These are phyloP conservation scores for Coccyzus lansbergi DNA, from an alignment of 2,797 vertebrate genomes.

Conservation along the genomic window DNA sequence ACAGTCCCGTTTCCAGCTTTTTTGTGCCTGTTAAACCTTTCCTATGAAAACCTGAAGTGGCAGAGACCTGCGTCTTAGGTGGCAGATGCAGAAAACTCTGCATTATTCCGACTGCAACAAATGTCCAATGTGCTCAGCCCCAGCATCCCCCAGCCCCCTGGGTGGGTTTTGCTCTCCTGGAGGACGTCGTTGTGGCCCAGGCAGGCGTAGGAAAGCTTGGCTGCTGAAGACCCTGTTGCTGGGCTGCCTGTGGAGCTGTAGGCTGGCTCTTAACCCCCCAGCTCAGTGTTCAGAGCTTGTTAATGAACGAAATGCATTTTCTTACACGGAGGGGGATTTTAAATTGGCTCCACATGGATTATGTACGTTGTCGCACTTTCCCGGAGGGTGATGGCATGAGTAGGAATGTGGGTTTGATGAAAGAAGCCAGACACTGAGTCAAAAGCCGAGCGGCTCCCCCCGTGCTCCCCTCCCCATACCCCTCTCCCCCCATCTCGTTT, in stretches of 20 bases:
- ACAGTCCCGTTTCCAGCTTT: not conserved
- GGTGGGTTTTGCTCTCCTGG: not conserved
- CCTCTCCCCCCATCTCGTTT: not conserved
- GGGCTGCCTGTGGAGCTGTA: not conserved
- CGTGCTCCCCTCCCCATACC: not conserved
- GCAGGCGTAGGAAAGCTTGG: not conserved
- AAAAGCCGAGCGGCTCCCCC: not conserved
- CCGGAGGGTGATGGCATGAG: slow-evolving; percentile 47
- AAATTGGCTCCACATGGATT: slow-evolving; percentile 60
- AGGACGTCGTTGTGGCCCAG: not conserved
- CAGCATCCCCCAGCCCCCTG: not conserved
- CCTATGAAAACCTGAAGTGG: not conserved
- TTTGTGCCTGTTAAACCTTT: not conserved
- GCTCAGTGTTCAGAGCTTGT: not conserved
- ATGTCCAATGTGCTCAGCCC: not conserved
- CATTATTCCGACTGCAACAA: fast-evolving
- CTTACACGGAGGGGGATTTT: not conserved
- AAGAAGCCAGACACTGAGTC: slow-evolving; percentile 62
- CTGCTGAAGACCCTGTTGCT: not conserved
- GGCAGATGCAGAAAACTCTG: not conserved
- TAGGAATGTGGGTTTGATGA: slow-evolving; percentile 63
- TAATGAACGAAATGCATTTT: slow-evolving; percentile 3
- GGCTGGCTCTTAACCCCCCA: not conserved
- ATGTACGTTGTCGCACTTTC: slow-evolving; percentile 8
- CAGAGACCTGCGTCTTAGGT: not conserved